A percentile compares a stretch with the other conserved stretches of the same genome.
These are phyloP conservation scores for Peucedramus taeniatus DNA, from an alignment of 2,113 vertebrate genomes.

Conservation along the genomic window DNA sequence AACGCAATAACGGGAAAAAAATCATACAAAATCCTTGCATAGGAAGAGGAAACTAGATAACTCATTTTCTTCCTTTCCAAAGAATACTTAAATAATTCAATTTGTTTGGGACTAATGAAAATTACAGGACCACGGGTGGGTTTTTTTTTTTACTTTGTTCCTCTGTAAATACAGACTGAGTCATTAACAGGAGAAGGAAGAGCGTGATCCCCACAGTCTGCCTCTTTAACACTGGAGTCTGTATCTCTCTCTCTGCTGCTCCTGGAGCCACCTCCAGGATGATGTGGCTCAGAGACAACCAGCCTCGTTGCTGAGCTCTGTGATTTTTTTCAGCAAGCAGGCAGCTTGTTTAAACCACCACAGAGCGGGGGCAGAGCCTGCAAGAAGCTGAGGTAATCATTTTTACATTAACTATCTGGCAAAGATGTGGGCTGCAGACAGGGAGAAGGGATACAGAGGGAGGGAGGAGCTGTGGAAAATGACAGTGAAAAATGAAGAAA, in stretches of 20 bases:
- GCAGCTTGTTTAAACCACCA: slow-evolving; percentile 15
- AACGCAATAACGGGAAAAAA: background rate
- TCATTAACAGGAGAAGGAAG: background rate
- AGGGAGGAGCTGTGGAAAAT: background rate
- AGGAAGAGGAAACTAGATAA: background rate
- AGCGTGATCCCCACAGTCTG: background rate
- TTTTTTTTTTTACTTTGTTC: background rate
- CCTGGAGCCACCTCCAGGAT: slow-evolving; percentile 14
- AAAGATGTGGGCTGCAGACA: background rate
- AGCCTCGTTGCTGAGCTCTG: background rate
- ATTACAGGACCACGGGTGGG: background rate
- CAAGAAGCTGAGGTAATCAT: slow-evolving; percentile 61
- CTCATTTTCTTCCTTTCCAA: background rate
- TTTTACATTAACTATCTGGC: slow-evolving; percentile 19
- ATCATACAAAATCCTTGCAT: background rate
- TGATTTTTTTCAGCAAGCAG: background rate
- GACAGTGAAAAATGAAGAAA: background rate
- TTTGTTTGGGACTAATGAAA: background rate
- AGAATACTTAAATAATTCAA: background rate
- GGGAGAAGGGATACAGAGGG: background rate
- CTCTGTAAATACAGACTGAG: background rate
- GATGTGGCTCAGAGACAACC: slow-evolving; percentile 32
- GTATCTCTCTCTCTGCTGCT: slow-evolving; percentile 42
- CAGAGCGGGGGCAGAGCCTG: background rate
- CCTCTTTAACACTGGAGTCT: background rate